phyloP scores from a whole-genome alignment of 2,888 invertebrate species.

The Ophioninae sp. region DNA sequence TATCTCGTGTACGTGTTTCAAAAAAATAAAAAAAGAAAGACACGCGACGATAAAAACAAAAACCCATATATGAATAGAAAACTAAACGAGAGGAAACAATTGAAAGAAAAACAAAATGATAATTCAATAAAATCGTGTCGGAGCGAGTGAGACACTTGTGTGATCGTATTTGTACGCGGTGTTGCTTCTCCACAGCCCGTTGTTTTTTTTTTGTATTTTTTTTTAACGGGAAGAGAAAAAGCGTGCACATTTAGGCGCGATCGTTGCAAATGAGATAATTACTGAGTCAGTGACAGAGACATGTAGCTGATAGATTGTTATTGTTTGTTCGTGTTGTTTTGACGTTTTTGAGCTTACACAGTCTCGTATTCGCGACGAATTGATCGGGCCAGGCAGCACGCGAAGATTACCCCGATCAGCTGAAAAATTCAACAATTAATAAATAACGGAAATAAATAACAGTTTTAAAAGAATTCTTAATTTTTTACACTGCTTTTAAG shows the following conservation, averaged over 20 bases:
- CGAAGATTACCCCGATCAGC: conserved; percentile 94
- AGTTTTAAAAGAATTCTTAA: not conserved
- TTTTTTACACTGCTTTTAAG: too few species aligned
- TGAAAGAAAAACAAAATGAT: not conserved
- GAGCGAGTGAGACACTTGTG: conserved; percentile 37
- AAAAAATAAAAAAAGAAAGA: conserved; percentile 19
- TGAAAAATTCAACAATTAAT: conserved; percentile 80
- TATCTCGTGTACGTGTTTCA: conserved; percentile 25
- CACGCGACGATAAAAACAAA: not conserved
- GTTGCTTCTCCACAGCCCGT: conserved; percentile 30
- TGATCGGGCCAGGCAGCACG: conserved; percentile 95
- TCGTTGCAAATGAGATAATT: conserved; percentile 50
- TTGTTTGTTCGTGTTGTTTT: conserved; percentile 48
- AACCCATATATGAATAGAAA: not conserved
- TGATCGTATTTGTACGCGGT: conserved; percentile 35
- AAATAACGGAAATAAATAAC: not conserved
- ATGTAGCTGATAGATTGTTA: conserved; percentile 39
- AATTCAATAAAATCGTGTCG: conserved; percentile 43
- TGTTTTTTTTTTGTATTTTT: too few species aligned
- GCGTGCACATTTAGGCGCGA: conserved; percentile 63
- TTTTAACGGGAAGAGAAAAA: conserved; percentile 44
- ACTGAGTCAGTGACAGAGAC: conserved; percentile 59
- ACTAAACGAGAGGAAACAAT: conserved; percentile 16
- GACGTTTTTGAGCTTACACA: conserved; percentile 82
- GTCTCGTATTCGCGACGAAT: conserved; percentile 96